Conservation (phyloP, 2,797 vertebrate genomes). For the Jordanella pulchra region DNA sequence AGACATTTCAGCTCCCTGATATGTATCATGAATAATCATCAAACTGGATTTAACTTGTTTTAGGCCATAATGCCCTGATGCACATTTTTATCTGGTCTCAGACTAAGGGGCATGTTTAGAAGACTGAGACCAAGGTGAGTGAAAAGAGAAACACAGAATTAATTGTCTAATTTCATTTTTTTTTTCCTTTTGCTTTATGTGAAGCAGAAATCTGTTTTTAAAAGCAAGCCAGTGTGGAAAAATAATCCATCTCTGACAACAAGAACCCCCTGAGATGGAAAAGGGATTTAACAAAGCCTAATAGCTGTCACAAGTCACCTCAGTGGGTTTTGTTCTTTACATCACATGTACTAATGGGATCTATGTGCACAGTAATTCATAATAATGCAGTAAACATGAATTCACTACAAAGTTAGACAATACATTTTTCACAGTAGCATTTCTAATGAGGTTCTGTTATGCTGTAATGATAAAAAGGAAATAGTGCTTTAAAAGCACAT, state of each 20-base stretch:
- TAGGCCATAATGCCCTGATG: constrained; percentile 25
- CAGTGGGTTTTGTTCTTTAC: background rate
- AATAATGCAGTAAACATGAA: background rate
- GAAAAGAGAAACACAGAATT: constrained; percentile 13
- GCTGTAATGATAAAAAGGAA: background rate
- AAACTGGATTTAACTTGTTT: constrained; percentile 23
- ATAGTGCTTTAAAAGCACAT: background rate
- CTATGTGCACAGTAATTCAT: background rate
- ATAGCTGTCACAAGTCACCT: background rate
- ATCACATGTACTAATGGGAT: background rate
- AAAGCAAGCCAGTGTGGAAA: constrained; percentile 29
- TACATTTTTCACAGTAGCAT: background rate
- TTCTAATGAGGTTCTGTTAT: background rate
- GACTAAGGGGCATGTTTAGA: background rate
- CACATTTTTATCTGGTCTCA: constrained; percentile 39
- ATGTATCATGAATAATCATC: constrained; percentile 20
- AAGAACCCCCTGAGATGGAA: constrained; percentile 2
- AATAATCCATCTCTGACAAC: constrained; percentile 33
- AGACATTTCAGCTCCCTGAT: constrained; percentile 7
- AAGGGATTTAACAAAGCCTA: constrained; percentile 29
- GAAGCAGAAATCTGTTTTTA: constrained; percentile 45
- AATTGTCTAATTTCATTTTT: constrained; percentile 12
- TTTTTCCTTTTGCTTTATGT: background rate
- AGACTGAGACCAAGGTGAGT: constrained; percentile 30
- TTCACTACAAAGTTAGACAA: no score